Percentiles rank a stretch among this genome's conserved stretches.
phyloP scores from a whole-genome alignment of 2,113 vertebrate genomes.

The Rafetus swinhoei region DNA sequence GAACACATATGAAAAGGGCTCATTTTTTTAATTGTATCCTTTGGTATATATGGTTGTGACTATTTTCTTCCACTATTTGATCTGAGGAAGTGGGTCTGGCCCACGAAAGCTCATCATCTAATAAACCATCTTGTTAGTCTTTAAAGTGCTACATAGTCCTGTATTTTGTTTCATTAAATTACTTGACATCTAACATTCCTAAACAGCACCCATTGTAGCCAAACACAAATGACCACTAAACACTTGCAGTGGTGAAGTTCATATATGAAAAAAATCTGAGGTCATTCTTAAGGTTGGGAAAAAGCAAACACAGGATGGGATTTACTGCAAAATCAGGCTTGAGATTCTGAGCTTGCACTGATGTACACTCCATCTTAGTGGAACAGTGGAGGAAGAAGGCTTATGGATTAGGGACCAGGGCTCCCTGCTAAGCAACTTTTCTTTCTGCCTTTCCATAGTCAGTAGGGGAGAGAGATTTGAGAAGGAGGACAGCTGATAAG shows the following conservation, averaged over 20 bases:
- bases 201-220: fast-evolving
- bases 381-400: not conserved
- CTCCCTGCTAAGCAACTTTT: not conserved
- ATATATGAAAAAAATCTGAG: not conserved
- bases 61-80: too few species aligned
- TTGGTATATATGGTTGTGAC: too few species aligned
- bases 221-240: not conserved
- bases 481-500: not conserved
- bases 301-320: not conserved
- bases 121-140: too few species aligned
- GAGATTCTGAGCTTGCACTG: not conserved
- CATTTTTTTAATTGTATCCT: too few species aligned
- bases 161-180: too few species aligned
- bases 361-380: fast-evolving
- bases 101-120: too few species aligned
- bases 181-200: too few species aligned
- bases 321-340: not conserved
- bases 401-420: not conserved
- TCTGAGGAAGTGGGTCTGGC: too few species aligned
- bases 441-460: not conserved
- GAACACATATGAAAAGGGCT: too few species aligned
- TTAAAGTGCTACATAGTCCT: too few species aligned
- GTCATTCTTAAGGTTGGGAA: not conserved
- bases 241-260: not conserved
- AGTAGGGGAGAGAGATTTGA: not conserved